Evolutionary conservation across 2,113 vertebrate genomes (phyloP).

Genomic region (Myrmecobius fasciatus): DNA sequence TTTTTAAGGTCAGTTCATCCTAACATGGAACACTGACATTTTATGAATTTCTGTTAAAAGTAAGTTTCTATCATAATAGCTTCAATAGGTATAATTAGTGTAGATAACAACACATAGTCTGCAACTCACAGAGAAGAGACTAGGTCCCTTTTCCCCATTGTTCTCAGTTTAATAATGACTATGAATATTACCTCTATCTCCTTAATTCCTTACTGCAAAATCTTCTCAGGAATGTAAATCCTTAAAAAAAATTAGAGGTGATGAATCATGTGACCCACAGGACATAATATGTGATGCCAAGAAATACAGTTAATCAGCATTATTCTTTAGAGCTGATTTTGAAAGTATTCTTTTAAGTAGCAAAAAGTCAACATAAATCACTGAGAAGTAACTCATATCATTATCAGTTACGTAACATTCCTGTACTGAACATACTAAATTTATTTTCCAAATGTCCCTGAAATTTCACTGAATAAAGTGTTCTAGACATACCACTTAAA

Average conservation of each 20-base stretch:
- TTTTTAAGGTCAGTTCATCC: conserved; percentile 24
- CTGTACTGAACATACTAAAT: conserved; percentile 20
- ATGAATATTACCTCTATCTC: background rate
- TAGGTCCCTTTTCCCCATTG: background rate
- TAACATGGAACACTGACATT: background rate
- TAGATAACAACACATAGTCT: background rate
- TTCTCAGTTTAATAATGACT: conserved; percentile 24
- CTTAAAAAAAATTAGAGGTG: background rate
- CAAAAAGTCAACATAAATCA: background rate
- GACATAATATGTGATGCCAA: background rate
- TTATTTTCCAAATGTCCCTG: background rate
- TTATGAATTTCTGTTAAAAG: conserved; percentile 28
- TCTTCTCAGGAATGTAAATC: background rate
- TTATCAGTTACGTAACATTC: background rate
- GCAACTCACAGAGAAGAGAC: background rate
- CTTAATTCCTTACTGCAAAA: conserved; percentile 30
- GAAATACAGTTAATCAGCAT: background rate
- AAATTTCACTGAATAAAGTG: conserved; percentile 1
- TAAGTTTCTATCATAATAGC: conserved; percentile 10
- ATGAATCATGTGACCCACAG: background rate
- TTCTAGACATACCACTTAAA: conserved; percentile 4
- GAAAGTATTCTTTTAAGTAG: background rate
- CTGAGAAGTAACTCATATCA: background rate
- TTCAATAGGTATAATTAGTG: background rate
- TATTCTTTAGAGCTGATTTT: background rate